These are phyloP conservation scores for Tyrannus savana DNA, from an alignment of 2,113 vertebrate genomes.

Conservation along the genomic window DNA sequence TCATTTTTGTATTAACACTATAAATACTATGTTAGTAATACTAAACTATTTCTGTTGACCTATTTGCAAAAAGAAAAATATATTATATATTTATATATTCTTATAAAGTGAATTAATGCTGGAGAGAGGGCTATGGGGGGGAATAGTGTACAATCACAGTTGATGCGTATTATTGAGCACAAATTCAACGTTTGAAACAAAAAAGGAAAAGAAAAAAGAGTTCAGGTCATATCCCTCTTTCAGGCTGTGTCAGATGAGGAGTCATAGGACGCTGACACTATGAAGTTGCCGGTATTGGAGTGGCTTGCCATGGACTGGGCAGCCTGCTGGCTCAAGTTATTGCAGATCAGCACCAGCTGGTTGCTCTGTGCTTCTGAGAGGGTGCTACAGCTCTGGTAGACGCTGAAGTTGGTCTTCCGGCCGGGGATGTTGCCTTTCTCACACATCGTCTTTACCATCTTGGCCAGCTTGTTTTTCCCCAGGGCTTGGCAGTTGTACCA, in stretches of 20 bases:
- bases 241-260: conserved; percentile 82
- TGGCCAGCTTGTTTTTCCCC: conserved; percentile 87
- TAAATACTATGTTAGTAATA: conserved; percentile 80
- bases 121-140: conserved; percentile 32
- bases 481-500: conserved; percentile 89
- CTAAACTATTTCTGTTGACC: conserved; percentile 81
- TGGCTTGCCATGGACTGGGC: conserved; percentile 80
- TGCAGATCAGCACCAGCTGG: conserved; percentile 85
- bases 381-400: conserved; percentile 87
- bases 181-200: not conserved
- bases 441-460: conserved; percentile 89
- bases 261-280: conserved; percentile 84
- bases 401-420: conserved; percentile 85
- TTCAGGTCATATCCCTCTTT: conserved; percentile 39
- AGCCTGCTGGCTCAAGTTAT: conserved; percentile 85
- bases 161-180: conserved; percentile 20
- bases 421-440: conserved; percentile 88
- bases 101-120: conserved; percentile 76
- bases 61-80: conserved; percentile 80
- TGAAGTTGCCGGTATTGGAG: conserved; percentile 77
- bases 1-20: conserved; percentile 70
- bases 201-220: not conserved
- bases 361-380: conserved; percentile 87
- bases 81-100: conserved; percentile 78
- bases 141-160: conserved; percentile 47